phyloP scores from a whole-genome alignment of 2,888 invertebrate species.

The Agriopis aurantiaria region DNA sequence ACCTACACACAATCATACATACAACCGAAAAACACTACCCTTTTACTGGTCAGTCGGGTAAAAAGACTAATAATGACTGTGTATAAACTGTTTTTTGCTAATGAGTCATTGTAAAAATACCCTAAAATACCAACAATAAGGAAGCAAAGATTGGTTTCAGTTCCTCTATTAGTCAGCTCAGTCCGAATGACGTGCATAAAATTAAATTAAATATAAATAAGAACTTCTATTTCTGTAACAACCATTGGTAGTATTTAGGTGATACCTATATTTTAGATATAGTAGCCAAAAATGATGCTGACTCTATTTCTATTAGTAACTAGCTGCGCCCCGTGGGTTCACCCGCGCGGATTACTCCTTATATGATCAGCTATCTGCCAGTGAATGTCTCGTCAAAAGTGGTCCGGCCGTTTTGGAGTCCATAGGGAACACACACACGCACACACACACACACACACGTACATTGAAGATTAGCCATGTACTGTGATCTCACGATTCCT shows the following conservation, averaged over 20 bases:
- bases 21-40: too few relatives aligned
- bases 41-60: background rate
- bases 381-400: too few relatives aligned
- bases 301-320: background rate
- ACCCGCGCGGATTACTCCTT: too few relatives aligned
- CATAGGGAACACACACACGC: too few relatives aligned
- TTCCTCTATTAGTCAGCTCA: slow-evolving; percentile 2
- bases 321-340: too few relatives aligned
- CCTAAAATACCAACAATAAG: slow-evolving; percentile 17
- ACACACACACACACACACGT: too few relatives aligned
- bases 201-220: background rate
- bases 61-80: slow-evolving; percentile 1
- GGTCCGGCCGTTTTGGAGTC: too few relatives aligned
- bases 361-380: too few relatives aligned
- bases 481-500: too few relatives aligned
- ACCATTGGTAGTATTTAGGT: background rate
- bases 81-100: slow-evolving; percentile 2
- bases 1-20: too few relatives aligned
- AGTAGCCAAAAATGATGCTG: background rate
- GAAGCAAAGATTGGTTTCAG: slow-evolving; percentile 4
- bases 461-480: too few relatives aligned
- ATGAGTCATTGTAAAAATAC: slow-evolving; percentile 13
- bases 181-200: background rate
- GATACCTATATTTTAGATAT: background rate
- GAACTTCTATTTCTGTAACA: background rate